Base-by-base conservation (phyloP, 1,140 invertebrate genomes). In the Dinoponera quadriceps region DNA sequence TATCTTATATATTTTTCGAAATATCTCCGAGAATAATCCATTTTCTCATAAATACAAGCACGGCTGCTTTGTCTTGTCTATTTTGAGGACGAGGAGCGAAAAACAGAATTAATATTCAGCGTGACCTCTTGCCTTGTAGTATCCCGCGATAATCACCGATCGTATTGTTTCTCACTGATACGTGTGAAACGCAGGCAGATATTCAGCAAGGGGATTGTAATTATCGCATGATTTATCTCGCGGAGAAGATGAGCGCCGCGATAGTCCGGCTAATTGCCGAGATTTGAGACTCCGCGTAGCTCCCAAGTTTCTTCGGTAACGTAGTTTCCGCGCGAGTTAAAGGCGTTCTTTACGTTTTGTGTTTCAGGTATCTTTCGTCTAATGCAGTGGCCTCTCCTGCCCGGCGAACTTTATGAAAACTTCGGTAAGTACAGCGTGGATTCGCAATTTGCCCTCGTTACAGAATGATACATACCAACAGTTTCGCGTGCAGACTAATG, bases 401-500 rank as follows among this genome's bases (percentile, higher is more conserved):
- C 33, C 72, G 38, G 38, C 60, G 78, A 88, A 78, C 60, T 83
- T 88, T 74, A 88, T 85, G 86, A 88, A 68, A 88, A 85, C 86
- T 83, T 68, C 29, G 87, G 83, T 83, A 82, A 88, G 68, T 78
- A 55, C 51, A 9, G 29, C 4, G 49, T 62, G 55, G 83, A 82
- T 88, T 85, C 60, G 57, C 81, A 83, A 88, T 74, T 85, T 75
- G 85, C 77, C 65, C 77, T 81, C 22, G 68, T 75, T 77, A 38
- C 38, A n/a, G 69, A 55, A 68, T 88, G 75, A 88, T 88, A 88
- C 54, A 77, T 71, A 51, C 54, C 57, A 29, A 59, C 54, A 82
- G 66, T 73, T 82, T 51, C 33, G 69, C 49, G 38, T 44, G 48
- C 33, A 20, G 20, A 55, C 85, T 87, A 88, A 88, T 85, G 65